Base-by-base conservation (phyloP, 1,140 invertebrate species). In the Drosophila virilis region DNA sequence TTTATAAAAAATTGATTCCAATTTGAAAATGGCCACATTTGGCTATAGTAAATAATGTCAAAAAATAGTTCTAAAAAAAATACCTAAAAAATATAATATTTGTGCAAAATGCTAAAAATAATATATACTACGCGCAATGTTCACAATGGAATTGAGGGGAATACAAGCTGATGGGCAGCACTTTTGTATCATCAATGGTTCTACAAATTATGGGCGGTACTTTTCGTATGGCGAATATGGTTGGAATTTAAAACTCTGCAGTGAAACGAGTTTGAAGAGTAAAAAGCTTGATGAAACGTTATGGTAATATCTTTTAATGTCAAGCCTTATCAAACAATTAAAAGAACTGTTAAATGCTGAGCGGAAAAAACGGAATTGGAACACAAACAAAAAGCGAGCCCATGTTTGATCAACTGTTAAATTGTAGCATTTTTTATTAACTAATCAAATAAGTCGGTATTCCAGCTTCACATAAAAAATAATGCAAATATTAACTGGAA, bases 31-130 rank as follows among this genome's bases (percentile, higher is more conserved):
- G 43, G 52, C 52, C 37, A 50, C 9, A 42, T n/a, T 55, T n/a
- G 17, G 17, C 8, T 40, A 6, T 57, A 8, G 33, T 22, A 45
- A 62, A 52, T 45, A 60, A 54, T 45, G 33, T 32, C 37, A 60
- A 54, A 43, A 54, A 48, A 35, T 1, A 48, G 40, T 50, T 55
- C 67, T 45, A 62, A 72, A 58, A 72, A 58, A 51, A 66, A 59
- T 55, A 55, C 17, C 37, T 64, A 13, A 33, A 33, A n/a, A 67
- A 40, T 15, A 38, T 5, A 22, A 28, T 28, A 48, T n/a, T 10
- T 28, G 1, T 13, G 12, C 35, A 60, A 60, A 60, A 67, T 72
- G 17, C 38, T 37, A 48, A 64, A 64, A 55, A 37, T 13, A 17
- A 61, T 55, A 65, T 60, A 51, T 8, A 5, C 60, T 65, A 71